Percentiles rank a stretch among this genome's conserved stretches.
Evolutionary conservation across 2,113 vertebrate species (phyloP).

Genomic region (Mormoops blainvillei): DNA sequence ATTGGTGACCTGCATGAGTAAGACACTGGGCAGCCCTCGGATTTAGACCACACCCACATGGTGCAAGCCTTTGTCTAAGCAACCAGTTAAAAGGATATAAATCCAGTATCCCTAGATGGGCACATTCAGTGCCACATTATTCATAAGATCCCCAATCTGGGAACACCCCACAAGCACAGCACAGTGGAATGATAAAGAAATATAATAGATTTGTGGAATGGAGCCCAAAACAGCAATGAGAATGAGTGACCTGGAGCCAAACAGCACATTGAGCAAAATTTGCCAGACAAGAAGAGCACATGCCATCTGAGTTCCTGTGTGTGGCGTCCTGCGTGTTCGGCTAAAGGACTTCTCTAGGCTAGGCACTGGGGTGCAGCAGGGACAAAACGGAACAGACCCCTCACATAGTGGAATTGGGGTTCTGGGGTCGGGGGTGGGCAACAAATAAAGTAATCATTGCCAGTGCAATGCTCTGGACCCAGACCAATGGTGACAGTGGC

Average conservation of each 20-base stretch:
- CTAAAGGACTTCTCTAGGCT: not conserved
- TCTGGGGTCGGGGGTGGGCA: not conserved
- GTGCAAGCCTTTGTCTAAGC: not conserved
- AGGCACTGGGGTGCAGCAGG: not conserved
- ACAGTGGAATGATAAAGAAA: not conserved
- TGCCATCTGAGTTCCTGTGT: accelerated
- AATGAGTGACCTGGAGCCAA: too few species aligned
- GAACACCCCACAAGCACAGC: not conserved
- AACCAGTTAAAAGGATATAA: too few species aligned
- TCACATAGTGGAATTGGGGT: not conserved
- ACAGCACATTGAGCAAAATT: not conserved
- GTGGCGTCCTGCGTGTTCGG: accelerated
- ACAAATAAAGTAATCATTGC: not conserved
- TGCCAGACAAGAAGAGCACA: not conserved
- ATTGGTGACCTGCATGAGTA: not conserved
- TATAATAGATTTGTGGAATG: accelerated
- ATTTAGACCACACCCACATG: not conserved
- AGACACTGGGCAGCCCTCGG: not conserved
- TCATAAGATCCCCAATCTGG: accelerated
- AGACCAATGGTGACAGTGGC: not conserved
- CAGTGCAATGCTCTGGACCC: not conserved
- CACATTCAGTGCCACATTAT: accelerated
- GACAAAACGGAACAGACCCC: not conserved
- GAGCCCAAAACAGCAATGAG: not conserved
- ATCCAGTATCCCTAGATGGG: not conserved